Base-by-base conservation (phyloP, 2,888 invertebrate species). In the Zygothrica quintamaculata region DNA sequence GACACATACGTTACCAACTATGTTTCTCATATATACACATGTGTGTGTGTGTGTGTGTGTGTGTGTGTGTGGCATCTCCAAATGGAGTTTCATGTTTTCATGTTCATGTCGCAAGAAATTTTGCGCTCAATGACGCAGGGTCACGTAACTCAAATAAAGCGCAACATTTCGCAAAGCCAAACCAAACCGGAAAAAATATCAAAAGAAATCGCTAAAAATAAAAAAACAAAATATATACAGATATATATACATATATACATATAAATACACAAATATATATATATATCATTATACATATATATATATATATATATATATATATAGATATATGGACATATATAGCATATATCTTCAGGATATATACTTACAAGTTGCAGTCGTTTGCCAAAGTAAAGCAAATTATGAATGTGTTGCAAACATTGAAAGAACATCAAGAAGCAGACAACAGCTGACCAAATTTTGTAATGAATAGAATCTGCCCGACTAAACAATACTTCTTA, bases 91-190 rank as follows among this genome's bases (percentile, higher is more conserved):
- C 85, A 78, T 79, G 86, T 81, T 81, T 74, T 56, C 85, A 78
- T 79, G 86, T 81, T 81, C 81, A 81, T 84, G 81, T 80, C 80
- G 81, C 84, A 70, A 77, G 81, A 75, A 80, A 84, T 84, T 80
- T 75, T 65, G 60, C 69, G 62, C 80, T 70, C 80, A 77, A 85
- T 84, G 84, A 72, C 74, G 70, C 84, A 77, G 77, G 86, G 81
- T 82, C 81, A 82, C 81, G 81, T 82, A 82, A 84, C 86, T 84
- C 81, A 82, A 82, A 85, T 82, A 82, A 84, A 84, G 79, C 84
- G 76, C 71, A 80, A 80, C 64, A 72, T 76, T n/a, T 62, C 70
- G 59, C 57, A 58, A 71, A 75, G 61, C 43, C 65, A 74, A 60
- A 44, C 34, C 52, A 53, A 65, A 56, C 44, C 44, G 34, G 46